Evolutionary conservation across 2,113 vertebrate species (phyloP).

Genomic region (Pygoscelis adeliae): DNA sequence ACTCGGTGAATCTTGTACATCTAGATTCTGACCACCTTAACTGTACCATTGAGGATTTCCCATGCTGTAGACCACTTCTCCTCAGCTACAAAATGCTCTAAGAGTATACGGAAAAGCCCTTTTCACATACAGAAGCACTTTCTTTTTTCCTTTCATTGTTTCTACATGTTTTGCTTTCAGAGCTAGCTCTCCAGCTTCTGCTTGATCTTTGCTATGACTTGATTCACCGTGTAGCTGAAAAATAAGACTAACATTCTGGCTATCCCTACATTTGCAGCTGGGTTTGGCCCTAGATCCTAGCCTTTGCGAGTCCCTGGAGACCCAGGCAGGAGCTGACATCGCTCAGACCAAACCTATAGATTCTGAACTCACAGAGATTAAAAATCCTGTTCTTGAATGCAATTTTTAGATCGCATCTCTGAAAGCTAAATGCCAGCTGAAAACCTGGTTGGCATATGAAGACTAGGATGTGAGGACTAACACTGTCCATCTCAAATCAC

Average conservation of each 20-base stretch:
- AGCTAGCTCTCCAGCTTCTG: neutral
- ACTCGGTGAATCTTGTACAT: neutral
- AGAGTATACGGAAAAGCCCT: neutral
- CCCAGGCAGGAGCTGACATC: neutral
- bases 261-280: neutral
- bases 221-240: neutral
- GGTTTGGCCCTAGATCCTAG: neutral
- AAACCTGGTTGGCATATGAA: neutral
- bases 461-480: neutral
- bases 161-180: neutral
- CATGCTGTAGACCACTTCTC: neutral
- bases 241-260: neutral
- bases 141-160: neutral
- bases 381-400: neutral
- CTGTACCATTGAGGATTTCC: neutral
- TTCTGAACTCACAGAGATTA: neutral
- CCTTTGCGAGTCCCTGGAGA: neutral
- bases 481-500: neutral
- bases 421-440: neutral
- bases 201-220: neutral
- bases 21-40: neutral
- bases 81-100: neutral
- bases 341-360: neutral
- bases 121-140: neutral
- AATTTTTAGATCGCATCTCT: neutral